Conservation (phyloP, 53 echinoderm and acorn worm species). For the Luidia sarsii region DNA sequence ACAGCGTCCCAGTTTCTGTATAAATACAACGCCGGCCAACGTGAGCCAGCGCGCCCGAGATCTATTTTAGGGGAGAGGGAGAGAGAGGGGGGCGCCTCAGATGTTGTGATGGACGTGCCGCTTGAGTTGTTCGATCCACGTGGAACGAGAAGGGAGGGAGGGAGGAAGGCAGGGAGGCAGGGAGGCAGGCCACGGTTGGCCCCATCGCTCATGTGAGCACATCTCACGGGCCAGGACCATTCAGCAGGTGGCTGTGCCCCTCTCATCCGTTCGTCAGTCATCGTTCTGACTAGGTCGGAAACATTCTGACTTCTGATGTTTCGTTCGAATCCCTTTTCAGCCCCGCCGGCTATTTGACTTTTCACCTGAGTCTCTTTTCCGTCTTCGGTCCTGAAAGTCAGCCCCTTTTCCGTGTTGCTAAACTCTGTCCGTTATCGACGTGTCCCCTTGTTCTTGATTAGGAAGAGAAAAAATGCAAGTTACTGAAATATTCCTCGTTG, state of each 20-base stretch:
- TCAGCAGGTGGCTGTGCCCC: no score
- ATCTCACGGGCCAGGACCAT: no score
- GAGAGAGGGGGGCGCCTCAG: no score
- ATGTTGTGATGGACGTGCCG: no score
- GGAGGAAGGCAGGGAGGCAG: background rate
- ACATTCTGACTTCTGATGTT: constrained; percentile 17
- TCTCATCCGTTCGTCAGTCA: constrained; percentile 3
- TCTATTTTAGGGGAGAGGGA: no score
- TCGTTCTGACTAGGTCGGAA: background rate
- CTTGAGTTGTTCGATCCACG: background rate
- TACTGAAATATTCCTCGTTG: no score
- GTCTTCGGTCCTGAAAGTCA: background rate
- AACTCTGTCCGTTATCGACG: background rate
- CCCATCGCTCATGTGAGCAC: no score
- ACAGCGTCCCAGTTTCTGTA: no score
- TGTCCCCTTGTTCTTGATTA: background rate
- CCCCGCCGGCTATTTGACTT: background rate
- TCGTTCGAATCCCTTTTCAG: background rate
- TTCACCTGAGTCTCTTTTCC: constrained; percentile 7
- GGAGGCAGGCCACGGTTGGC: background rate
- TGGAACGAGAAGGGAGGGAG: background rate
- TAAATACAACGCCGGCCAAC: no score
- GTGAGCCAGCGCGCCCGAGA: no score
- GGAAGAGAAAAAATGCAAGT: no score
- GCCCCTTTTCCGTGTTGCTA: background rate